These are phyloP conservation scores for Drosophila insularis DNA, from an alignment of 1,140 invertebrate species.

Conservation along the genomic window DNA sequence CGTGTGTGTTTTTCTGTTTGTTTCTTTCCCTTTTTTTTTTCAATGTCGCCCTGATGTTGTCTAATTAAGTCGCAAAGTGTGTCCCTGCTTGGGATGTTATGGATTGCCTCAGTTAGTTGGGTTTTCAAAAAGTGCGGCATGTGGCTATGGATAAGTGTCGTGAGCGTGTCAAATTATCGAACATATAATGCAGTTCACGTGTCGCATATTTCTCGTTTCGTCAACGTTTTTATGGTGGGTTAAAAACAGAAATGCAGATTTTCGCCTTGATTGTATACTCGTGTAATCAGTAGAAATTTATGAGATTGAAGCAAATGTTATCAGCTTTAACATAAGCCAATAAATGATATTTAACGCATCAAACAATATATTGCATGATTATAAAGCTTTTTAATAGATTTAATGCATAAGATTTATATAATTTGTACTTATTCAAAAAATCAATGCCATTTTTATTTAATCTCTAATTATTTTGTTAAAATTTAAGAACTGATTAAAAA, in stretches of 20 bases:
- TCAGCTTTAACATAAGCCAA: neutral
- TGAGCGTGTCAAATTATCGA: slow-evolving; percentile 75
- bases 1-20: neutral
- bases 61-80: slow-evolving; percentile 79
- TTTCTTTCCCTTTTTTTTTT: slow-evolving; percentile 27
- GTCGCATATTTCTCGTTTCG: slow-evolving; percentile 36
- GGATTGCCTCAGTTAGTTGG: neutral
- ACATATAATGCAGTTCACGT: slow-evolving; percentile 74
- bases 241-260: slow-evolving; percentile 1
- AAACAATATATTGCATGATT: too few species aligned
- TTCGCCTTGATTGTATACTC: neutral
- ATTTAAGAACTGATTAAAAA: too few species aligned
- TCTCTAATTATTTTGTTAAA: too few species aligned
- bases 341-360: neutral
- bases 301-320: neutral
- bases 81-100: slow-evolving; percentile 52
- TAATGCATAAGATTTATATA: too few species aligned
- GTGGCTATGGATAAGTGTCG: slow-evolving; percentile 43
- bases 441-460: too few species aligned
- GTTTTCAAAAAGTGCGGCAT: slow-evolving; percentile 48
- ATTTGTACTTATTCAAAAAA: too few species aligned
- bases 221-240: neutral
- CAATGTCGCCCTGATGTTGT: slow-evolving; percentile 53
- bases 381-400: too few species aligned
- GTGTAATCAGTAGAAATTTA: neutral